These are phyloP conservation scores for Nasonovia ribisnigri DNA, from an alignment of 2,888 invertebrate species.

Conservation along the genomic window DNA sequence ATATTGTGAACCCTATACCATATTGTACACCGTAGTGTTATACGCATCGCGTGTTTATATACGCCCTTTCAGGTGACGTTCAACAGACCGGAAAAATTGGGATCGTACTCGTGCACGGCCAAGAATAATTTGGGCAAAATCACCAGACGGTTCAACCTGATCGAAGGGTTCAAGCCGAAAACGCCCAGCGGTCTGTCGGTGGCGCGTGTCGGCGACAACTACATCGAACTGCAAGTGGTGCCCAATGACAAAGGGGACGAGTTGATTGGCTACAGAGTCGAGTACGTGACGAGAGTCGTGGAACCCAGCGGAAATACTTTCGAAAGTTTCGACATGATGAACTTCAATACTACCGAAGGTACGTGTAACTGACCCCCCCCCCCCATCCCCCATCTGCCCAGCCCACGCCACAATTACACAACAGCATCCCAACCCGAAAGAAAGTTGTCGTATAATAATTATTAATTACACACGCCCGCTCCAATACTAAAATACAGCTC, in stretches of 20 bases:
- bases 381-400: too few species aligned
- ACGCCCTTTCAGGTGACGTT: constrained; percentile 48
- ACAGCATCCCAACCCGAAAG: neutral
- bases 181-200: constrained; percentile 36
- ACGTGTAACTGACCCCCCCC: neutral
- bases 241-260: constrained; percentile 22
- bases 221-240: constrained; percentile 39
- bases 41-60: neutral
- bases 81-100: constrained; percentile 37
- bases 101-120: constrained; percentile 52
- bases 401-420: neutral
- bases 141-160: constrained; percentile 47
- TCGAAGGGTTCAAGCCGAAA: constrained; percentile 57
- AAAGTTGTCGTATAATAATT: neutral
- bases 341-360: constrained; percentile 57
- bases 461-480: neutral
- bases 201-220: constrained; percentile 29
- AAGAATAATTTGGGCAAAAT: constrained; percentile 26
- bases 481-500: neutral
- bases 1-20: neutral
- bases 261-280: constrained; percentile 55
- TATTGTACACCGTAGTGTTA: neutral
- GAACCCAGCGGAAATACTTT: constrained; percentile 12
- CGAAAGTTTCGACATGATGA: constrained; percentile 52
- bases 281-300: constrained; percentile 49